phyloP scores from a whole-genome alignment of 64 coral and sea anemone species.

The Stichodactyla mertensii region DNA sequence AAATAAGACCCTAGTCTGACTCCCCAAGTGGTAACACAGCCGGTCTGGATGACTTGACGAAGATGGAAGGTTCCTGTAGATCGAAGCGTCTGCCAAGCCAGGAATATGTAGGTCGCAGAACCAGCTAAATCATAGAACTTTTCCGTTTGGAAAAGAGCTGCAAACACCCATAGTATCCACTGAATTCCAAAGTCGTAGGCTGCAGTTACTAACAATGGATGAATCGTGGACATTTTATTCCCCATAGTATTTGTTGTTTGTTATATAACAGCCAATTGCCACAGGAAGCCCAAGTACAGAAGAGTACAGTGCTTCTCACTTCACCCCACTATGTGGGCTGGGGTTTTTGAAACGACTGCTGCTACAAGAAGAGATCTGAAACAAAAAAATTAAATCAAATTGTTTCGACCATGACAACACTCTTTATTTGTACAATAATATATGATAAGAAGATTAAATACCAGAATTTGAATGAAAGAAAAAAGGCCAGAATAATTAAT shows the following conservation, averaged over 20 bases:
- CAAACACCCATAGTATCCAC: slow-evolving; percentile 68
- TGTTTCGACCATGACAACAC: no score
- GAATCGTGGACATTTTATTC: slow-evolving; percentile 18
- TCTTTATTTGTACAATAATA: no score
- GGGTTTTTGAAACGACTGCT: no score
- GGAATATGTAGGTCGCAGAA: slow-evolving; percentile 71
- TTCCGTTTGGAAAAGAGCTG: slow-evolving; percentile 70
- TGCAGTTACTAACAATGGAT: slow-evolving; percentile 69
- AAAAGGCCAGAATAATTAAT: no score
- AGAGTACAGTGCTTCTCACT: no score
- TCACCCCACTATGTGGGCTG: no score
- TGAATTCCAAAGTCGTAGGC: slow-evolving; percentile 79
- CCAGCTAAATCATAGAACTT: slow-evolving; percentile 90
- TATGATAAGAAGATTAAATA: no score
- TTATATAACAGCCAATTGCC: neutral
- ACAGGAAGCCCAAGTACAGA: neutral
- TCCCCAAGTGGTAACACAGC: slow-evolving; percentile 83
- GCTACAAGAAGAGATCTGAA: no score
- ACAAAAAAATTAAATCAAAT: no score
- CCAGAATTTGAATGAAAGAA: no score
- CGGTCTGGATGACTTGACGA: slow-evolving; percentile 75
- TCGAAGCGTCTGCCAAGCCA: slow-evolving; percentile 60
- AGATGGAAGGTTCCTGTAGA: slow-evolving; percentile 37
- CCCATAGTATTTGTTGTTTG: slow-evolving; percentile 25
- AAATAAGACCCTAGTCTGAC: slow-evolving; percentile 70